A percentile compares a stretch with the other conserved stretches of the same genome.
Conservation (phyloP, 2,113 vertebrate species). For the Hippocampus barbouri region DNA sequence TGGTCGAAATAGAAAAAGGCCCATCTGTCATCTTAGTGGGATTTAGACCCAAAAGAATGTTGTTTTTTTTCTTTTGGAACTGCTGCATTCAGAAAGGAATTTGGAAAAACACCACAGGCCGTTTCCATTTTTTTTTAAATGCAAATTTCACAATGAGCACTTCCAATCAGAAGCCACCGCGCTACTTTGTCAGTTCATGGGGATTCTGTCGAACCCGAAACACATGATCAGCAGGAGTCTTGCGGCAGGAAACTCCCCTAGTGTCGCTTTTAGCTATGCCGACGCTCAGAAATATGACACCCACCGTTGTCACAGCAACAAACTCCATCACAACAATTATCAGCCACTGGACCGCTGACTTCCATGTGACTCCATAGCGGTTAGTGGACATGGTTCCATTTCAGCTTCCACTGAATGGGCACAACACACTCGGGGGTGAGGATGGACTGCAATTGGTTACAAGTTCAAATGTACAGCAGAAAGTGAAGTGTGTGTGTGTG, state of each 20-base stretch:
- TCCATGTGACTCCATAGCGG: constrained; percentile 27
- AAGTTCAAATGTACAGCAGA: constrained; percentile 5
- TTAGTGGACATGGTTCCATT: not conserved
- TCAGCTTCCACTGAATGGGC: not conserved
- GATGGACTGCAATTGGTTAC: not conserved
- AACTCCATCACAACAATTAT: constrained; percentile 43
- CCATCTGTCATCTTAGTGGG: constrained; percentile 25
- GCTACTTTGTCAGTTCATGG: constrained; percentile 7
- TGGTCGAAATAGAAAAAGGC: constrained; percentile 53
- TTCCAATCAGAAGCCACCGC: constrained; percentile 24
- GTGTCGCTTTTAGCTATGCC: constrained; percentile 30
- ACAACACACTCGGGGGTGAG: not conserved
- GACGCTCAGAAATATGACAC: constrained; percentile 52
- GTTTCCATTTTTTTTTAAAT: constrained; percentile 20
- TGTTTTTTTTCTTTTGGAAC: constrained; percentile 11
- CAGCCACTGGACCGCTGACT: constrained; percentile 13
- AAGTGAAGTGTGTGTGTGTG: constrained; percentile 1
- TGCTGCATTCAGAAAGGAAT: not conserved
- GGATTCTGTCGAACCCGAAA: constrained; percentile 48
- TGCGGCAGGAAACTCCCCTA: constrained; percentile 9
- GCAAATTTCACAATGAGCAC: constrained; percentile 1
- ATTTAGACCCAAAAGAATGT: constrained; percentile 19
- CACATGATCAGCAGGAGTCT: constrained; percentile 45
- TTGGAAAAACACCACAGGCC: not conserved
- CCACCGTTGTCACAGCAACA: constrained; percentile 37